Conservation (phyloP, 92 coral and sea anemone genomes). For the Phymanthus crucifer region DNA sequence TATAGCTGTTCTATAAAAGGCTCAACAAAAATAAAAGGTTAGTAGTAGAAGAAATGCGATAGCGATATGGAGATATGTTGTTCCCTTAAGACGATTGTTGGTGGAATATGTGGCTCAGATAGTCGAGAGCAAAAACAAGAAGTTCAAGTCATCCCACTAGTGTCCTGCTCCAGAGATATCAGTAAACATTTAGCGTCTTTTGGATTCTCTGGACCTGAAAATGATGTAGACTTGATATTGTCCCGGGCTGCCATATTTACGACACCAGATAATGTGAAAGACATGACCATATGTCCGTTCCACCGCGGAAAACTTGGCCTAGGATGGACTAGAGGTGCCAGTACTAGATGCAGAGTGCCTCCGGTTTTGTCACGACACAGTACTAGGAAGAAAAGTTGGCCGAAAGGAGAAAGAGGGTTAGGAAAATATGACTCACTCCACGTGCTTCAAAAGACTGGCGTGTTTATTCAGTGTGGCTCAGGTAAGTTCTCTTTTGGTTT, state of each 20-base stretch:
- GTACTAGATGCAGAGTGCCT: conserved; percentile 61
- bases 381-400: conserved; percentile 46
- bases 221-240: too few species aligned
- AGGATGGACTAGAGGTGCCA: conserved; percentile 57
- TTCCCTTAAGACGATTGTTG: neutral
- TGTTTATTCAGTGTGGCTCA: conserved; percentile 58
- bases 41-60: too few species aligned
- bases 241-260: too few species aligned
- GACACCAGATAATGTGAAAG: neutral
- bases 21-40: too few species aligned
- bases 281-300: neutral
- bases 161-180: neutral
- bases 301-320: conserved; percentile 35
- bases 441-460: conserved; percentile 50
- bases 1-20: too few species aligned
- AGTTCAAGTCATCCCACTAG: neutral
- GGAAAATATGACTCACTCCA: conserved; percentile 45
- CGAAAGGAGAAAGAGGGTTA: conserved; percentile 64
- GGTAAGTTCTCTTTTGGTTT: conserved; percentile 30
- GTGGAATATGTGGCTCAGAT: neutral
- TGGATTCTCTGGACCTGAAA: too few species aligned
- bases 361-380: conserved; percentile 46
- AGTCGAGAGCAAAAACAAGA: too few species aligned
- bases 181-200: too few species aligned
- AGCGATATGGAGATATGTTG: neutral